Evolutionary conservation across 2,888 invertebrate species (phyloP), one percentile per base, ranked within the genome.

Genomic region (Philonicus albiceps): DNA sequence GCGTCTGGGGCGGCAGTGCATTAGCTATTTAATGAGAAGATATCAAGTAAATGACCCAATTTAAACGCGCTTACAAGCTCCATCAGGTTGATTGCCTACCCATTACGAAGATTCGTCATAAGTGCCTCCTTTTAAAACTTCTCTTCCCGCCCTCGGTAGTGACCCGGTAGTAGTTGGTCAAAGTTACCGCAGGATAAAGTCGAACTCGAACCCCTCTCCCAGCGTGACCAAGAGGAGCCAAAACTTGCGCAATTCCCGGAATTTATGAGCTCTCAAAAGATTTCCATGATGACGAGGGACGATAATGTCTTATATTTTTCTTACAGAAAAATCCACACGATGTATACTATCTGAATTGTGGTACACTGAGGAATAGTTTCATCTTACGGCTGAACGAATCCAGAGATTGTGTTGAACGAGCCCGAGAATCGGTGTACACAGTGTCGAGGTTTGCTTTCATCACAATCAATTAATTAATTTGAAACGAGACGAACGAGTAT

Each of bases 371-470:
- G 31, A 92, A 92, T 90, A 92, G 92, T 64, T 92, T 92, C 87
- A 92, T 92, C 88, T 87, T 92, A 87, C 92, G 92, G 16, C 89
- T 92, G 72, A 92, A 92, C 88, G 92, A 92, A 88, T 92, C 92
- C 34, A 90, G 92, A 81, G 92, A 92, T 88, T 89, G 91, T 87
- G 91, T 92, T 87, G 92, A 92, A 88, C 90, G 91, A 85, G 92
- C 92, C n/a, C 90, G 91, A 19, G 92, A 92, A 84, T 91, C 91
- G 74, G 91, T 92, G 86, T 90, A 90, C 87, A 88, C 90, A 84
- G 90, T 92, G 88, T 90, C 90, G 88, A 91, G 91, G 92, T 92
- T 89, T 89, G 89, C 87, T 78, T 19, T 78, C 30, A 40, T 86
- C 27, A 30, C 13, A 34, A 85, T 75, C 34, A 74, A 19, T 64